Conservation (phyloP, 92 coral and sea anemone genomes). For the Chrysogorgia sp. region DNA sequence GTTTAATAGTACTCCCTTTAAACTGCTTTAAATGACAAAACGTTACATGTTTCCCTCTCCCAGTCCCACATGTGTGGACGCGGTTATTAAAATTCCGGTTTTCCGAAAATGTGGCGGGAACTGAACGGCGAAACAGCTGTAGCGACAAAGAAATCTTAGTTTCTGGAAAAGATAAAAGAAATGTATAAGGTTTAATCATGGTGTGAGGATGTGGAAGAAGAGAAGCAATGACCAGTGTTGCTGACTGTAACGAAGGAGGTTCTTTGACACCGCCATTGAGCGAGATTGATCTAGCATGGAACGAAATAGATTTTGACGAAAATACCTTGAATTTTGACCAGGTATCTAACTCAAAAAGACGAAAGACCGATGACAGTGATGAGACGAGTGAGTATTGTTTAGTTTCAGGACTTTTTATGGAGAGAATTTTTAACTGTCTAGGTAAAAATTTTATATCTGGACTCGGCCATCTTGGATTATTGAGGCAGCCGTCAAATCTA, state of each 20-base stretch:
- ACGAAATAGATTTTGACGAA: constrained; percentile 10
- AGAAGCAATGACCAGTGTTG: constrained; percentile 9
- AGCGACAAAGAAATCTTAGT: not conserved
- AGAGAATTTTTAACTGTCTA: too few relatives aligned
- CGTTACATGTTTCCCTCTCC: not conserved
- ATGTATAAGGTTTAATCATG: too few relatives aligned
- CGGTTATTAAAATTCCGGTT: not conserved
- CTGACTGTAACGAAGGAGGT: not conserved
- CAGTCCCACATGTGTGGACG: not conserved
- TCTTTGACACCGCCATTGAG: constrained; percentile 14
- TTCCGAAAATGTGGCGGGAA: constrained; percentile 1
- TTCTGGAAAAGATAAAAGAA: not conserved
- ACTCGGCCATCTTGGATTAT: too few relatives aligned
- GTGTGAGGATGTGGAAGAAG: not conserved
- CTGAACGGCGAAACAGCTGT: not conserved
- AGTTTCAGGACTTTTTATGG: not conserved
- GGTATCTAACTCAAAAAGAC: not conserved
- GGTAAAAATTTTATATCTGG: too few relatives aligned
- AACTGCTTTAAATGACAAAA: not conserved
- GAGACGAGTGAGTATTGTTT: not conserved
- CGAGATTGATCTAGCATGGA: constrained; percentile 1
- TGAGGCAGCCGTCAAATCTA: too few relatives aligned
- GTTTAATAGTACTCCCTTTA: too few relatives aligned
- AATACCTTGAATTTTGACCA: not conserved
- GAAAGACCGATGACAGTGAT: constrained; percentile 7